Base-by-base conservation (phyloP, 2,888 invertebrate species). In the Escarpia spicata region DNA sequence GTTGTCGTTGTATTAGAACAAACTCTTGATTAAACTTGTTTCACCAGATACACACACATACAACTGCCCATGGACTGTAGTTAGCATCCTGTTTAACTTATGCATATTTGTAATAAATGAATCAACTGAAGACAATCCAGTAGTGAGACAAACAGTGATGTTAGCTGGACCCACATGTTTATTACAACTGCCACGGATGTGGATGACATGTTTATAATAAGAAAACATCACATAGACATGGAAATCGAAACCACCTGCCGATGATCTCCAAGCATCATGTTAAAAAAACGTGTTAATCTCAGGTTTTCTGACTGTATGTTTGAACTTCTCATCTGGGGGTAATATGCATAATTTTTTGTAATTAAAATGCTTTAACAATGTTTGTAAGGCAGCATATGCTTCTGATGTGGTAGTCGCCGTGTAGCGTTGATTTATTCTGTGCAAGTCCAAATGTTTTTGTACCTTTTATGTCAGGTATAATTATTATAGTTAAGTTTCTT, bases 261-360 rank as follows among this genome's bases (percentile, higher is more conserved):
- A 60, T 60, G 26, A 75, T 75, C 75, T 75, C 75, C n/a, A n/a
- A 19, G 26, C 52, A 52, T 75, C 75, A 26, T 75, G 26, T 75
- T 75, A 75, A 75, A 75, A 26, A 75, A 75, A 26, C 75, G 75
- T 75, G 75, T 75, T 75, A 15, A 75, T 75, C 75, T 75, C 75
- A 26, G 75, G 75, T 19, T 75, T 75, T 75, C 6, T 75, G 52
- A 26, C 75, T 26, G 75, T 75, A 75, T 15, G 75, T 75, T n/a
- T 75, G 75, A 75, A 75, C 75, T 75, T n/a, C 19, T n/a, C 75
- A 6, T n/a, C 75, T 75, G 75, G 52, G 12, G 52, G 19, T 26
- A 26, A 75, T 75, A 75, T 75, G 75, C 75, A 75, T 75, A 75
- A 75, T 75, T 75, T 75, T n/a, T 75, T 75, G 75, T n/a, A 75